Evolutionary conservation across 2,888 invertebrate species (phyloP).

Genomic region (Netelia inedita): DNA sequence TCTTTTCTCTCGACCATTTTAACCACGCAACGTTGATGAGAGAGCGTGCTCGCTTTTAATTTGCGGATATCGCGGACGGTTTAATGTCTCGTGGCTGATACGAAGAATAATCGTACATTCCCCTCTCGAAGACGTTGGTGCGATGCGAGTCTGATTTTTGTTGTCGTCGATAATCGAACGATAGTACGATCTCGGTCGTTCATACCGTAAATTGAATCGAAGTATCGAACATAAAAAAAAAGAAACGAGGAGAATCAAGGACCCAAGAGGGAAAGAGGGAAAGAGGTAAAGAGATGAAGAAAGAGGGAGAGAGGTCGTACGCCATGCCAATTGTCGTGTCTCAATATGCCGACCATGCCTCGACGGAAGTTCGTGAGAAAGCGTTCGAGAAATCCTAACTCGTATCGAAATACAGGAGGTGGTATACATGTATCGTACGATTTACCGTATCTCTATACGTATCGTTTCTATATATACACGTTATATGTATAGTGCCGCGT

Average conservation of each 20-base stretch:
- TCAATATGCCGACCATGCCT: not conserved
- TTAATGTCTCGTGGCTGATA: slow-evolving; percentile 77
- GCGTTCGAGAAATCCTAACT: slow-evolving; percentile 12
- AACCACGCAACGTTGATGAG: slow-evolving; percentile 52
- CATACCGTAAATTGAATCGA: not conserved
- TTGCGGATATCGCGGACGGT: slow-evolving; percentile 83
- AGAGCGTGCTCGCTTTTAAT: slow-evolving; percentile 75
- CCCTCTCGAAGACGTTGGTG: not conserved
- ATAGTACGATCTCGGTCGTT: not conserved
- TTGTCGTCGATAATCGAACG: slow-evolving; percentile 61
- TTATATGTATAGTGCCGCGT: not conserved
- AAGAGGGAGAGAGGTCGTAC: not conserved
- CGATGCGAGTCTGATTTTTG: not conserved
- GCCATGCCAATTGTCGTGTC: slow-evolving; percentile 3
- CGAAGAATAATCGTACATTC: not conserved
- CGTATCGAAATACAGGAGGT: slow-evolving; percentile 6
- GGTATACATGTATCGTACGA: slow-evolving; percentile 16
- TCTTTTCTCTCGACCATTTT: slow-evolving; percentile 28
- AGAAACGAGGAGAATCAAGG: not conserved
- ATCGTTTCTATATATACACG: slow-evolving; percentile 7
- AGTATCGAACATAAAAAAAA: not conserved
- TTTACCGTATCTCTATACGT: slow-evolving; percentile 32
- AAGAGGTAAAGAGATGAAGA: not conserved
- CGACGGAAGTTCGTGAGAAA: slow-evolving; percentile 45
- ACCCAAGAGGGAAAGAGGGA: not conserved